Base-by-base conservation (phyloP, 1,140 invertebrate species). In the Brachionus rotundiformis region DNA sequence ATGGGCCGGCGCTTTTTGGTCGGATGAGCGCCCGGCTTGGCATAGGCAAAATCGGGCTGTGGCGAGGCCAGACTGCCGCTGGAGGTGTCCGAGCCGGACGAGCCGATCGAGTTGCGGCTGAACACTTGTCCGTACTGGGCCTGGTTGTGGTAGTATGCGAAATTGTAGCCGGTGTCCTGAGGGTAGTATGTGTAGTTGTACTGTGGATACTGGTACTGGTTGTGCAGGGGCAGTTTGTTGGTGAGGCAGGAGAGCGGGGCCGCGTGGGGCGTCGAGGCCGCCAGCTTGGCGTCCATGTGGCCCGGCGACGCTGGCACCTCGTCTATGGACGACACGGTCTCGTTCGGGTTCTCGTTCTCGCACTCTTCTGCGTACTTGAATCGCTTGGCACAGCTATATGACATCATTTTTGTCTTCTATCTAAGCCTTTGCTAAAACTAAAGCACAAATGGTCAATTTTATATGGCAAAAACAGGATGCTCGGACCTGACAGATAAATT, bases 1-100 rank as follows among this genome's bases (percentile, higher is more conserved):
- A 83, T 71, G 13, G 84, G 84, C 49, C 84, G 44, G 44, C 86
- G 82, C 82, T 88, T 88, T 63, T 86, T 86, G 19, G 13, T 29
- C 1, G 49, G 19, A 6, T 54, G 11, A 3, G 8, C 61, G n/a
- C 2, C 29, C 1, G 23, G 3, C n/a, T 13, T 63, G 3, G 25
- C 29, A 63, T 31, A 31, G 25, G 27, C 61, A 16, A 54, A 23
- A 16, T 54, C 47, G 47, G 47, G n/a, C 47, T 54, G 47, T 0
- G 47, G 47, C 47, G 47, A 68, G 16, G 29, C 33, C 31, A 68
- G 16, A 19, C 63, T 68, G 8, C 3, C 4, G 33, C 33, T 68
- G 8, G 63, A 68, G 0, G 31, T 36, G 33, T 68, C 63, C 31
- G 63, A 68, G 16, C 29, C 63, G 16, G 63, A 68, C 33, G 63